Evolutionary conservation across 2,797 vertebrate genomes (phyloP).

Genomic region (Ispidina picta): DNA sequence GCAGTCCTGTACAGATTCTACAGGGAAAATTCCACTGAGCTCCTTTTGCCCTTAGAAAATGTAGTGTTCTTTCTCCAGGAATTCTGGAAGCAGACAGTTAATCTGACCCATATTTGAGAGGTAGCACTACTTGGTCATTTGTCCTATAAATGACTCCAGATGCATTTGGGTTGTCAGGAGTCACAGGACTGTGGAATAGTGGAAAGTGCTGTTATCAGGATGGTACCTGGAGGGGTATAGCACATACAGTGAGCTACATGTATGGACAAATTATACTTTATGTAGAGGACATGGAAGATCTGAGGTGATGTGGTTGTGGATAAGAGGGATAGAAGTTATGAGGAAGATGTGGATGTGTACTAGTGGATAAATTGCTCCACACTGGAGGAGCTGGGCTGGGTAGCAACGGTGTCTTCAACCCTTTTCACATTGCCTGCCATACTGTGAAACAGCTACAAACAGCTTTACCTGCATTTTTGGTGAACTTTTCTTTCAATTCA

Average conservation of each 20-base stretch:
- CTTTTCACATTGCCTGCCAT: neutral
- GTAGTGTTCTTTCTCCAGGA: neutral
- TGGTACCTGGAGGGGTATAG: neutral
- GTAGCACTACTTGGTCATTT: neutral
- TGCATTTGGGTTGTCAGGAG: neutral
- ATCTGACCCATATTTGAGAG: neutral
- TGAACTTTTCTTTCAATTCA: neutral
- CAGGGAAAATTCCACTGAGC: neutral
- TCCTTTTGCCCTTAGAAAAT: neutral
- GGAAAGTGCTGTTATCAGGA: neutral
- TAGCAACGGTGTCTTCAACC: neutral
- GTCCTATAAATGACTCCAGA: neutral
- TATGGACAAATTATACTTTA: neutral
- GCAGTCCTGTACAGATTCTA: neutral
- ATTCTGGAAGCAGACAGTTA: neutral
- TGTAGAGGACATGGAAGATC: neutral
- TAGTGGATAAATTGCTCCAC: neutral
- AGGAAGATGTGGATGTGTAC: neutral
- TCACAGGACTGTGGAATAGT: rapidly evolving
- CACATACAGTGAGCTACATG: neutral
- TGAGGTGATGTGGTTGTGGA: neutral
- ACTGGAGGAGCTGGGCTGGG: neutral
- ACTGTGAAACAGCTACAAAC: neutral
- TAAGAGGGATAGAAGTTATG: neutral
- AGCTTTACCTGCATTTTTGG: neutral